Evolutionary conservation across 2,797 vertebrate genomes (phyloP).

Genomic region (Parambassis ranga): DNA sequence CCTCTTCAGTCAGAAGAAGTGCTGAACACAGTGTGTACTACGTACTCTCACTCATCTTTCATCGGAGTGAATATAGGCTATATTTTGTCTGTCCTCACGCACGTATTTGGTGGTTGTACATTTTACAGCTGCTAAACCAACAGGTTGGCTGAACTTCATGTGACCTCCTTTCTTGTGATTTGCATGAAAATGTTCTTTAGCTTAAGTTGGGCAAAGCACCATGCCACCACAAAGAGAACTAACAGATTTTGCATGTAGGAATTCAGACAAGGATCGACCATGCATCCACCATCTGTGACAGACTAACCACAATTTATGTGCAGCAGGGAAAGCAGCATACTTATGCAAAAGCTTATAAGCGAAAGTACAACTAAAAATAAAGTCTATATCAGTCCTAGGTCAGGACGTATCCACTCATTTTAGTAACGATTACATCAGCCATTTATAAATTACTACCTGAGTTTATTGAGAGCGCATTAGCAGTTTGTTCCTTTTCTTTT

Average conservation of each 20-base stretch:
- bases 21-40: conserved; percentile 20
- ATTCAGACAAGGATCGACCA: conserved; percentile 3
- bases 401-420: conserved; percentile 1
- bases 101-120: conserved; percentile 9
- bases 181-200: conserved; percentile 7
- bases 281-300: conserved; percentile 17
- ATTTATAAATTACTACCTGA: not conserved
- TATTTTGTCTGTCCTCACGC: conserved; percentile 30
- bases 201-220: not conserved
- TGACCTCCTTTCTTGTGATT: conserved; percentile 21
- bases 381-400: too few species aligned
- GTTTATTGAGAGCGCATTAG: conserved; percentile 7
- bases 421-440: not conserved
- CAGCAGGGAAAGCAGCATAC: conserved; percentile 3
- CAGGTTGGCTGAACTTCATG: conserved; percentile 40
- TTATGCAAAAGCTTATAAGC: not conserved
- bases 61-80: conserved; percentile 7
- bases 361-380: too few species aligned
- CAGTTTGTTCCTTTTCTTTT: not conserved
- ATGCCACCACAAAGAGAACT: not conserved
- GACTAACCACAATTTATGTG: conserved; percentile 27
- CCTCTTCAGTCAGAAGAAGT: conserved; percentile 11
- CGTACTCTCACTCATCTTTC: conserved; percentile 25
- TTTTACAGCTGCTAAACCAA: conserved; percentile 40
- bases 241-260: conserved; percentile 19